phyloP scores from a whole-genome alignment of 2,797 vertebrate genomes.

The Scolopax bukidnonensis region DNA sequence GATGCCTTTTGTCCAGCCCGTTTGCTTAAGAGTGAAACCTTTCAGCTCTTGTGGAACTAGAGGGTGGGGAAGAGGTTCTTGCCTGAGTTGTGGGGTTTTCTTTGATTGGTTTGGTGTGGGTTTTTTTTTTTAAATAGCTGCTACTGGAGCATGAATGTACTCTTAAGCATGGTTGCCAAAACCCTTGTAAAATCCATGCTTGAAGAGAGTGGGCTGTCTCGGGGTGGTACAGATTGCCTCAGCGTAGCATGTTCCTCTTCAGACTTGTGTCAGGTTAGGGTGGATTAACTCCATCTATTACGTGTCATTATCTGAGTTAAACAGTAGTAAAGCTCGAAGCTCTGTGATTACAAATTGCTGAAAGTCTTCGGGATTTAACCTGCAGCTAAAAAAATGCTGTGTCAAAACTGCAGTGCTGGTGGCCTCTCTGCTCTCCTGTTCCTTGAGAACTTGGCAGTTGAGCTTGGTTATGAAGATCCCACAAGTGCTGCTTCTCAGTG shows the following conservation, averaged over 20 bases:
- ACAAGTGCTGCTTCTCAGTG: neutral
- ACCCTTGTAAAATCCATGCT: accelerated
- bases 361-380: neutral
- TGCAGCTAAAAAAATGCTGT: neutral
- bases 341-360: neutral
- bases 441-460: accelerated
- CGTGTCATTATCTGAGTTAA: neutral
- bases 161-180: neutral
- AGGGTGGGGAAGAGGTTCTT: neutral
- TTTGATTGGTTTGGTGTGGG: neutral
- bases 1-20: neutral
- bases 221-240: too few relatives aligned
- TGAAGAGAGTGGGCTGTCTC: neutral
- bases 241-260: neutral
- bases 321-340: neutral
- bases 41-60: too few relatives aligned
- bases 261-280: too few relatives aligned
- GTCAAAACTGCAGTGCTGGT: too few relatives aligned
- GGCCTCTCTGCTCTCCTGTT: accelerated
- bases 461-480: neutral
- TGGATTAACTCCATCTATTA: neutral
- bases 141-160: neutral
- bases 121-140: neutral
- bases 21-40: neutral
- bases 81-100: neutral